phyloP scores from a whole-genome alignment of 2,888 invertebrate genomes.

The Dorcus parallelipipedus region DNA sequence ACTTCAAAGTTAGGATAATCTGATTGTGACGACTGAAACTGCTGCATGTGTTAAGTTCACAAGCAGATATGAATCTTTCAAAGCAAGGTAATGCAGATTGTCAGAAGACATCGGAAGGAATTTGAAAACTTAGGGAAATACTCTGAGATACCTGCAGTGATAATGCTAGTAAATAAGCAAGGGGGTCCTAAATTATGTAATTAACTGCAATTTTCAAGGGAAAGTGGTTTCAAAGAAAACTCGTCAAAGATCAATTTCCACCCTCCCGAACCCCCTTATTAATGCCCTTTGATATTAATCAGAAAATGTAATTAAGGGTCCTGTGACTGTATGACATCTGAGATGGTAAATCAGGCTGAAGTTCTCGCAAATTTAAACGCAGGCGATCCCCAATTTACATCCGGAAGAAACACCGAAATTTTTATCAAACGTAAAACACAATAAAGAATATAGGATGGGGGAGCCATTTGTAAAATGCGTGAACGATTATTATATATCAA shows the following conservation, averaged over 20 bases:
- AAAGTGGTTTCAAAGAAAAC: slow-evolving; percentile 5
- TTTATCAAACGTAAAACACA: background rate
- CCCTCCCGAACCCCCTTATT: slow-evolving; percentile 9
- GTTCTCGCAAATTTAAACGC: too few species aligned
- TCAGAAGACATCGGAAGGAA: too few species aligned
- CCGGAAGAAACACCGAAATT: background rate
- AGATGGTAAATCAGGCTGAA: too few species aligned
- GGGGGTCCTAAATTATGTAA: background rate
- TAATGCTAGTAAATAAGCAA: too few species aligned
- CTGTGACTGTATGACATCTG: too few species aligned
- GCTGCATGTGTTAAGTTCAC: too few species aligned
- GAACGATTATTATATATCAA: slow-evolving; percentile 25
- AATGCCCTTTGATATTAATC: slow-evolving; percentile 9
- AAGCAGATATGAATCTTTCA: too few species aligned
- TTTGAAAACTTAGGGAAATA: too few species aligned
- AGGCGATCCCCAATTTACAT: background rate
- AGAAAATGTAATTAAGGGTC: slow-evolving; percentile 17
- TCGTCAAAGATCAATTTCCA: slow-evolving; percentile 9
- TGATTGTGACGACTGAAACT: too few species aligned
- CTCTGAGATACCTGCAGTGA: too few species aligned
- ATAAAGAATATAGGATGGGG: slow-evolving; percentile 11
- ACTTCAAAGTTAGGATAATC: too few species aligned
- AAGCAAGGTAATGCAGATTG: too few species aligned
- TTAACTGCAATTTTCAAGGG: background rate
- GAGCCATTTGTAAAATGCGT: slow-evolving; percentile 41